Evolutionary conservation across 2,888 invertebrate species (phyloP), one percentile per base, ranked within the genome.

Genomic region (Autographa pulchrina): DNA sequence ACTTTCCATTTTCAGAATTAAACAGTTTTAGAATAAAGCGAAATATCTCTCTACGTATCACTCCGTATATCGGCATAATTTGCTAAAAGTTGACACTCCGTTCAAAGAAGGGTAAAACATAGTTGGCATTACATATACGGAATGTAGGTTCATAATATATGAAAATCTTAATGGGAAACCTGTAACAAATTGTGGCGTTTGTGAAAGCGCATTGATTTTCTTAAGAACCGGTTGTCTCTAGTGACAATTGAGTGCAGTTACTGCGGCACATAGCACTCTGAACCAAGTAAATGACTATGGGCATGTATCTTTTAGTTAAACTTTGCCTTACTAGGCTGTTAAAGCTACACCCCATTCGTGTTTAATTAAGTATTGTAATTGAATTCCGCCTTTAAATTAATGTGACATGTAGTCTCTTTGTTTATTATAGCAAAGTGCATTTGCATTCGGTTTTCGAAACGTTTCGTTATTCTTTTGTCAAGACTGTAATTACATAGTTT

Each of bases 171-270:
- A 76, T 83, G 88, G 89, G 88, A 90, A 92, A 90, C 83, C 85
- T 72, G 77, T 71, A 83, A 81, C 78, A 82, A 88, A 88, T 88
- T 89, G 86, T 89, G 85, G 78, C 80, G 52, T 80, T 78, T 85
- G 87, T 92, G 94, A 94, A 94, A 93, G 93, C 89, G 89, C 84
- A 83, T 78, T 85, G 84, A 88, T 92, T 93, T 93, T 91, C 91
- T 90, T 90, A 70, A 71, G 78, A 93, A 93, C 93, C 92, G 91
- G 93, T 93, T 82, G 73, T 61, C 67, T 52, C n/a, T n/a, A 59
- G 65, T 77, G 82, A 77, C 77, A 75, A 81, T 81, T 73, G 67
- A 60, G 72, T 67, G 41, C 65, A 78, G 70, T 75, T 79, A 58
- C 60, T 70, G 14, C 56, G 72, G 58, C 64, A 63, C 74, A 62